Evolutionary conservation across 2,888 invertebrate species (phyloP).

Genomic region (Scaptodrosophila latifasciaeformis): DNA sequence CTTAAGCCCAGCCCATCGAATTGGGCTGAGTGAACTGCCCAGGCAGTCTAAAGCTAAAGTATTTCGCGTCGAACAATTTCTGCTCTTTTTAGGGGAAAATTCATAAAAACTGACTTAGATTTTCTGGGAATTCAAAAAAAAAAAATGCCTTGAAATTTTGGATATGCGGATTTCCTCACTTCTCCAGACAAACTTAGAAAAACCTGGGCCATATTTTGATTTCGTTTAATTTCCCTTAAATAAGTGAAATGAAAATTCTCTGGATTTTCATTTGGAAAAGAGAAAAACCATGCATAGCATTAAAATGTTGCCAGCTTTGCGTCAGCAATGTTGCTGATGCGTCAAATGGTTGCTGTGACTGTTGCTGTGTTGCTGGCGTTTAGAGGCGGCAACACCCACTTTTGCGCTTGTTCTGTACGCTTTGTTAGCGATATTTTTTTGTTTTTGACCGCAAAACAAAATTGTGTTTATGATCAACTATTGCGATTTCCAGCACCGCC

Average conservation of each 20-base stretch:
- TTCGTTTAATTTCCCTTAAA: no score
- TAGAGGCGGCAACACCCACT: slow-evolving; percentile 48
- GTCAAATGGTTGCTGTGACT: slow-evolving; percentile 39
- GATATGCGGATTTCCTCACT: no score
- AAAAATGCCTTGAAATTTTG: no score
- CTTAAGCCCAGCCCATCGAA: not conserved
- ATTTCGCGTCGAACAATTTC: no score
- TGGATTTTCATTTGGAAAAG: no score
- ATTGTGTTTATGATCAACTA: slow-evolving; percentile 65
- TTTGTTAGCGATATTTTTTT: slow-evolving; percentile 27
- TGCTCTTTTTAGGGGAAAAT: no score
- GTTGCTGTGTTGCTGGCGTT: slow-evolving; percentile 40
- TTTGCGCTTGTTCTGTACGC: slow-evolving; percentile 23
- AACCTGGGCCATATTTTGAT: no score
- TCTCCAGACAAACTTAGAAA: no score
- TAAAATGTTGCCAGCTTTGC: slow-evolving; percentile 56
- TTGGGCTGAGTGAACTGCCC: not conserved
- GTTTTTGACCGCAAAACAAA: slow-evolving; percentile 39
- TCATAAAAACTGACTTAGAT: no score
- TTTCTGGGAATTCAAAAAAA: no score
- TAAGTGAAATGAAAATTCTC: no score
- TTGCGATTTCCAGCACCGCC: slow-evolving; percentile 50
- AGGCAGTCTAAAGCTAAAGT: not conserved
- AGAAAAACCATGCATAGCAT: no score
- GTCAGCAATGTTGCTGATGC: slow-evolving; percentile 39